Percentiles rank a stretch among this genome's conserved stretches.
Conservation (phyloP, 2,113 vertebrate species). For the Notechis scutatus region DNA sequence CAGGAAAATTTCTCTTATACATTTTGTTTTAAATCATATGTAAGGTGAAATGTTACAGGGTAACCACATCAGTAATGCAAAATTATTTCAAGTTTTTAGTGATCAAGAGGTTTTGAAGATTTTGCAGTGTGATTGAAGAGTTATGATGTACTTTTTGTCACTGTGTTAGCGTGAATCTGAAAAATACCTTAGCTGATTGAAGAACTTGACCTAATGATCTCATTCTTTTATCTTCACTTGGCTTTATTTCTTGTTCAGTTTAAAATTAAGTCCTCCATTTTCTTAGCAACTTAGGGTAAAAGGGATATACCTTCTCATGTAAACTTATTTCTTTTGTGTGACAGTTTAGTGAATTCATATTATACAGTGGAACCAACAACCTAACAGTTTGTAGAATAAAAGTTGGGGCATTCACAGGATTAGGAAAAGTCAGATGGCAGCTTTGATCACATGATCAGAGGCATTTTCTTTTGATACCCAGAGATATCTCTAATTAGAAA, state of each 20-base stretch:
- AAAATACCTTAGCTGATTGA: constrained; percentile 64
- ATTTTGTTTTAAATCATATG: constrained; percentile 39
- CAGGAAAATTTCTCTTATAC: constrained; percentile 43
- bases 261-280: constrained; percentile 44
- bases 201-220: constrained; percentile 60
- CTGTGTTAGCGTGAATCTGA: constrained; percentile 43
- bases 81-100: constrained; percentile 53
- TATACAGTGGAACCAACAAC: background rate
- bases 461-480: background rate
- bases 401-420: background rate
- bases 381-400: background rate
- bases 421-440: background rate
- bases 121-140: constrained; percentile 58
- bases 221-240: constrained; percentile 52
- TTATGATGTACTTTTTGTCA: constrained; percentile 52
- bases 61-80: constrained; percentile 55
- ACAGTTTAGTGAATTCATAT: constrained; percentile 27
- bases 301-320: constrained; percentile 41
- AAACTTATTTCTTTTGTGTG: constrained; percentile 45
- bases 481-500: background rate
- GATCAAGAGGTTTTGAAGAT: constrained; percentile 51
- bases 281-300: constrained; percentile 14
- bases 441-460: background rate
- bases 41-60: constrained; percentile 45
- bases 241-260: constrained; percentile 49